Percentiles rank a stretch among this genome's conserved stretches.
Conservation (phyloP, 2,113 vertebrate genomes). For the Cichladusa arquata region DNA sequence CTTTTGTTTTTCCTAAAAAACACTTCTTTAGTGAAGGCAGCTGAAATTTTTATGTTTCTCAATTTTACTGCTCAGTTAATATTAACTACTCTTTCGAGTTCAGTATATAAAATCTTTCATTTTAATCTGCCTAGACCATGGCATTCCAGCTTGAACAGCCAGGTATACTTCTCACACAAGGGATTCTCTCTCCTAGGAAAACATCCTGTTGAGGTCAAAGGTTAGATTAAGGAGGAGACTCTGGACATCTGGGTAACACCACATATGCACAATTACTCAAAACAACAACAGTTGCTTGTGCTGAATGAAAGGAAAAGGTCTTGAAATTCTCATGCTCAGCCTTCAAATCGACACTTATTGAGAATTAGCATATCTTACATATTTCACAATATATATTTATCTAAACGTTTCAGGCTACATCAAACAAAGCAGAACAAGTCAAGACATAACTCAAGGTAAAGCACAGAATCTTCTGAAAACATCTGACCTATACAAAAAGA, state of each 20-base stretch:
- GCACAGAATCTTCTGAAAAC: background rate
- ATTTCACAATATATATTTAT: background rate
- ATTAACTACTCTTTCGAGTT: background rate
- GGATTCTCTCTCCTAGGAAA: background rate
- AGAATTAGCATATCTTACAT: background rate
- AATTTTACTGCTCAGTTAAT: background rate
- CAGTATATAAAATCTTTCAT: background rate
- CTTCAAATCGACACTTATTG: background rate
- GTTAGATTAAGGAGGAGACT: slow-evolving; percentile 19
- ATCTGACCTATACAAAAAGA: background rate
- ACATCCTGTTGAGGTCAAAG: slow-evolving; percentile 22
- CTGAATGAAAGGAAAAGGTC: background rate
- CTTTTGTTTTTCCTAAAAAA: background rate
- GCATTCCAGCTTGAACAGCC: background rate
- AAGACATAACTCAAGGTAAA: background rate
- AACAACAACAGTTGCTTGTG: background rate
- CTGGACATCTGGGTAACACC: slow-evolving; percentile 15
- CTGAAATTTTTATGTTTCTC: background rate
- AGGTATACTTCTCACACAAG: slow-evolving; percentile 20
- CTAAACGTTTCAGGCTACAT: background rate
- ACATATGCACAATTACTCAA: background rate
- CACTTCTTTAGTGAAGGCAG: background rate
- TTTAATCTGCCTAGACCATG: background rate
- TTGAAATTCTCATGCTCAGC: background rate
- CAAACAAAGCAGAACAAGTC: background rate